A percentile compares a stretch with the other conserved stretches of the same genome.
Conservation (phyloP, 2,113 vertebrate species). For the Lepisosteus osseus region DNA sequence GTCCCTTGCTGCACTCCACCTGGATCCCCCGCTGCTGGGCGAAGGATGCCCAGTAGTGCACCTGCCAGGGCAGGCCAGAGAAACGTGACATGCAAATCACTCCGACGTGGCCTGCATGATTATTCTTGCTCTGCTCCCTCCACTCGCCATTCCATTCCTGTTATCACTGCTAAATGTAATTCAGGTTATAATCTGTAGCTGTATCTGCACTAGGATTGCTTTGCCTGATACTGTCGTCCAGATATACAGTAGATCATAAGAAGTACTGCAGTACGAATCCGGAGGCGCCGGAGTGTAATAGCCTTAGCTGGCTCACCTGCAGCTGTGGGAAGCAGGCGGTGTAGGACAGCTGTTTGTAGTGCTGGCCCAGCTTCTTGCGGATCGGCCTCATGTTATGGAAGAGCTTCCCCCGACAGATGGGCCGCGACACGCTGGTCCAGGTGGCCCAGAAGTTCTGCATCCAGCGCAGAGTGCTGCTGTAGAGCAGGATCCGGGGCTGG, state of each 20-base stretch:
- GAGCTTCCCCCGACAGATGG: slow-evolving; percentile 93
- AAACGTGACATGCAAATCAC: neutral
- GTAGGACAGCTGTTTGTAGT: slow-evolving; percentile 94
- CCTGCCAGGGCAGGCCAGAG: slow-evolving; percentile 54
- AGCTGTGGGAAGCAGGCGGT: slow-evolving; percentile 87
- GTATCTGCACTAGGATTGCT: too few relatives aligned
- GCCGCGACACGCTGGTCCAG: slow-evolving; percentile 88
- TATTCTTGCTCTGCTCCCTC: too few relatives aligned
- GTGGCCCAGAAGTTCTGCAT: slow-evolving; percentile 99
- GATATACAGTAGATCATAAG: too few relatives aligned
- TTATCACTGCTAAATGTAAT: too few relatives aligned
- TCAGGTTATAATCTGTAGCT: too few relatives aligned
- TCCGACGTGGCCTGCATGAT: too few relatives aligned
- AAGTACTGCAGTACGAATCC: too few relatives aligned
- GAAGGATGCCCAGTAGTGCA: slow-evolving; percentile 98
- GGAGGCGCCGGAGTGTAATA: neutral
- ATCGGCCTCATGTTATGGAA: slow-evolving; percentile 85
- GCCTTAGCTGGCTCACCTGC: slow-evolving; percentile 62
- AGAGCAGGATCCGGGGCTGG: slow-evolving; percentile 88
- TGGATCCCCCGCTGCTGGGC: slow-evolving; percentile 95
- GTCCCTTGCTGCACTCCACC: slow-evolving; percentile 88
- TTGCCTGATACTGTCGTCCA: too few relatives aligned
- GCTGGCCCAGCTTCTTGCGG: slow-evolving; percentile 94
- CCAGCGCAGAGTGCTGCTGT: slow-evolving; percentile 97
- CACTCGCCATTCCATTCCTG: too few relatives aligned